Conservation (phyloP, 2,888 invertebrate genomes). For the Drosophila infuscata region DNA sequence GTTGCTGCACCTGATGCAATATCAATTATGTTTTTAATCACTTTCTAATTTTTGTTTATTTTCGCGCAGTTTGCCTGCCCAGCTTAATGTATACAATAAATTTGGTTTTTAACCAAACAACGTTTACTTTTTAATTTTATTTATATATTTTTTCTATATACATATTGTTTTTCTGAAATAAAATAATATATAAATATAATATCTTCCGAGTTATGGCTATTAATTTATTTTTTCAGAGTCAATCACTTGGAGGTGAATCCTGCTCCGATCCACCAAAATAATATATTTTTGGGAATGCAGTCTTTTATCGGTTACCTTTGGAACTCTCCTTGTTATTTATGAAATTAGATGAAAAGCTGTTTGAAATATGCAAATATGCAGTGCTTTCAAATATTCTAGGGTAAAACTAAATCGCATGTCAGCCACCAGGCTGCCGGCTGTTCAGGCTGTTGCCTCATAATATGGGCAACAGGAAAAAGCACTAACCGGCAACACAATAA, state of each 20-base stretch:
- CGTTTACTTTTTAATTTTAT: neutral
- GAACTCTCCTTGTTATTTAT: slow-evolving; percentile 26
- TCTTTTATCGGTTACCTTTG: neutral
- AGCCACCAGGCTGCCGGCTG: neutral
- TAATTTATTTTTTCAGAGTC: neutral
- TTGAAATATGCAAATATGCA: slow-evolving; percentile 33
- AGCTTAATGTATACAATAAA: neutral
- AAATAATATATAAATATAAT: neutral
- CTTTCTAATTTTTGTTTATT: neutral
- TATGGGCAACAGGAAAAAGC: slow-evolving; percentile 28
- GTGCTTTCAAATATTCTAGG: neutral
- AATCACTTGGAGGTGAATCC: neutral
- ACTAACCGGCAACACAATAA: slow-evolving; percentile 11
- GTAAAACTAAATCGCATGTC: neutral
- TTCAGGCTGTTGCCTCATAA: slow-evolving; percentile 8
- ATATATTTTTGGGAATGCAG: neutral
- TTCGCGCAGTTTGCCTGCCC: neutral
- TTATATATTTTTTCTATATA: too few species aligned
- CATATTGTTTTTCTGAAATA: neutral
- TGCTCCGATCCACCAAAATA: neutral
- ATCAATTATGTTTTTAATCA: slow-evolving; percentile 49
- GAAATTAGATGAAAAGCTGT: slow-evolving; percentile 46
- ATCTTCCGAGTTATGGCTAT: neutral
- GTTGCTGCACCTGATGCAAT: slow-evolving; percentile 12
- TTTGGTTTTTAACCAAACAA: neutral